Conservation (phyloP, 2,797 vertebrate genomes). For the Eulemur coronatus region DNA sequence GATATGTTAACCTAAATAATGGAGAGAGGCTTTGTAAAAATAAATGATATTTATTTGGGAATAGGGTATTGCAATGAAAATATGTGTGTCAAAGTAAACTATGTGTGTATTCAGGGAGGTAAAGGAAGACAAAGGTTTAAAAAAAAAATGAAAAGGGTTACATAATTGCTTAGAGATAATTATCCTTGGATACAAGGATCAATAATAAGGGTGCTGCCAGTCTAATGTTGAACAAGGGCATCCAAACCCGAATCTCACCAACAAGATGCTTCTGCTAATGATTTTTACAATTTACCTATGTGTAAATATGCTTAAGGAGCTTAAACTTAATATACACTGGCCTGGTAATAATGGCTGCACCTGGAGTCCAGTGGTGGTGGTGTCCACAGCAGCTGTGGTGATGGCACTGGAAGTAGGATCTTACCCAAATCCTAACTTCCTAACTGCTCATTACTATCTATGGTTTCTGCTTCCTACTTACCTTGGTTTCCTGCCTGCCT, state of each 20-base stretch:
- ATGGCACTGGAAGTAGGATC: fast-evolving
- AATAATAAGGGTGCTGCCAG: not conserved
- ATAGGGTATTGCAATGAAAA: not conserved
- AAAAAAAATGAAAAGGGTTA: not conserved
- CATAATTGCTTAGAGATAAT: not conserved
- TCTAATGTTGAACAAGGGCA: no score
- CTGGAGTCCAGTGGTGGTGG: fast-evolving
- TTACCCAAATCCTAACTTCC: not conserved
- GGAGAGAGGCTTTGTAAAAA: not conserved
- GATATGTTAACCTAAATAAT: not conserved
- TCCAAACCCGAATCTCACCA: not conserved
- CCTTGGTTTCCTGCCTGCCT: not conserved
- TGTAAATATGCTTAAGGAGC: not conserved
- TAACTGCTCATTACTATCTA: not conserved
- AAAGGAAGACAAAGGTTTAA: not conserved
- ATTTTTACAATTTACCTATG: not conserved
- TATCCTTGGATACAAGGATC: not conserved
- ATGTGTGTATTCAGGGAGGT: not conserved
- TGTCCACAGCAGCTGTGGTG: not conserved
- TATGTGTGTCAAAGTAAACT: not conserved
- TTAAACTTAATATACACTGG: not conserved
- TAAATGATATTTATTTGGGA: not conserved
- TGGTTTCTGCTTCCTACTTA: not conserved
- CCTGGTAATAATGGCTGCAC: not conserved
- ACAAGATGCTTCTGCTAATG: not conserved